These are phyloP conservation scores for Cyprinodon diabolis DNA, from an alignment of 2,797 vertebrate genomes.

Conservation along the genomic window DNA sequence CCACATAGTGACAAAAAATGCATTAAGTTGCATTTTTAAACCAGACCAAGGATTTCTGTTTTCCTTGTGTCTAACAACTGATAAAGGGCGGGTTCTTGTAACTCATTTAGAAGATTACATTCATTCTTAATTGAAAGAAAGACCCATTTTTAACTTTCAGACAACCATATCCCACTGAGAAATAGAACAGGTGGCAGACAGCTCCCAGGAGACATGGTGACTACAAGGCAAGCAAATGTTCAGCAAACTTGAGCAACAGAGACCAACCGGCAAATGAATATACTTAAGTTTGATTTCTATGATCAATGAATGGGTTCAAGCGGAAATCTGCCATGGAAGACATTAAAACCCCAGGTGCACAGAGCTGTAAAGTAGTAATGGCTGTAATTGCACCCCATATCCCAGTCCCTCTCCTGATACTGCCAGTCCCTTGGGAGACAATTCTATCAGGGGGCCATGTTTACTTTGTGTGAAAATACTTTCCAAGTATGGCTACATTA, in stretches of 20 bases:
- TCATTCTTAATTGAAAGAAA: conserved; percentile 38
- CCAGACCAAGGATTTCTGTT: no score
- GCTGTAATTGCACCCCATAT: conserved; percentile 32
- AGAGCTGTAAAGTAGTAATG: conserved; percentile 53
- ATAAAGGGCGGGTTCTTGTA: no score
- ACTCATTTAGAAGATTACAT: not conserved
- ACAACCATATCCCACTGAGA: conserved; percentile 49
- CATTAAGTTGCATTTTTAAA: no score
- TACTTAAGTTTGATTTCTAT: conserved; percentile 65
- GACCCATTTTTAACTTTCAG: conserved; percentile 31
- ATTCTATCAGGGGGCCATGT: conserved; percentile 51
- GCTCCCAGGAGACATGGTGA: conserved; percentile 63
- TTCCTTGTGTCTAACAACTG: no score
- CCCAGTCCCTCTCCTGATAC: not conserved
- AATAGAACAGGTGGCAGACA: conserved; percentile 70
- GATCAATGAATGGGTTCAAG: conserved; percentile 68
- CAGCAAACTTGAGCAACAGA: conserved; percentile 53
- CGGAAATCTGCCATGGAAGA: conserved; percentile 49
- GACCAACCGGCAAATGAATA: conserved; percentile 60
- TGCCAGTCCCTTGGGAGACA: conserved; percentile 41
- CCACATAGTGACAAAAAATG: no score
- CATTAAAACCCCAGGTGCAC: conserved; percentile 30
- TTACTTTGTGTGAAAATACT: conserved; percentile 58
- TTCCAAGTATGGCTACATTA: conserved; percentile 53
- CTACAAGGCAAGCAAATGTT: conserved; percentile 76